A percentile compares a stretch with the other conserved stretches of the same genome.
These are phyloP conservation scores for Machimus atricapillus DNA, from an alignment of 2,888 invertebrate species.

Conservation along the genomic window DNA sequence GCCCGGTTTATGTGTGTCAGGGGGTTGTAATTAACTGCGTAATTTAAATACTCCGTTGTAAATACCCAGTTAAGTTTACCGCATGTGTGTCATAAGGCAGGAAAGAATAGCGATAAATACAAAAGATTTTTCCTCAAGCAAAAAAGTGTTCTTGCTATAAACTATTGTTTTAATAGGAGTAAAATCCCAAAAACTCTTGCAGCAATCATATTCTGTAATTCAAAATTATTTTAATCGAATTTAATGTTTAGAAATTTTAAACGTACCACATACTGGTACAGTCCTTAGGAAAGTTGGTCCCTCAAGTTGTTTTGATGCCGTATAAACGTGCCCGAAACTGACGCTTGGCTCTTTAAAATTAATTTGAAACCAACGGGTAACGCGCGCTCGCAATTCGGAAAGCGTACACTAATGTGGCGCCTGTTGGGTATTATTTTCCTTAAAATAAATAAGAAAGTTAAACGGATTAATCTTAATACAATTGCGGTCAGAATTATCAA, in stretches of 20 bases:
- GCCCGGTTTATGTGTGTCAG: too few relatives aligned
- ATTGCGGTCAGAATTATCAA: not conserved
- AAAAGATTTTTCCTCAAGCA: too few relatives aligned
- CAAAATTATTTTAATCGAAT: too few relatives aligned
- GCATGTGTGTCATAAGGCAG: too few relatives aligned
- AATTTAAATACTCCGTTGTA: too few relatives aligned
- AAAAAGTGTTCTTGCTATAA: too few relatives aligned
- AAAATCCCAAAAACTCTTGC: too few relatives aligned
- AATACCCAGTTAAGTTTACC: too few relatives aligned
- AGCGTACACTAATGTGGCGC: not conserved
- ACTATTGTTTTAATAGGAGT: too few relatives aligned
- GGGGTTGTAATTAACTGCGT: too few relatives aligned
- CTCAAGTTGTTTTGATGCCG: not conserved
- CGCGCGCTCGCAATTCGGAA: not conserved
- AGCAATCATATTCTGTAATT: too few relatives aligned
- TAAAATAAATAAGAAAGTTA: not conserved
- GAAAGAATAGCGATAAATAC: too few relatives aligned
- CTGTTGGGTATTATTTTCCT: not conserved
- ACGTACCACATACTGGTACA: not conserved
- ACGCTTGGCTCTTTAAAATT: not conserved
- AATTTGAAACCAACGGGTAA: not conserved
- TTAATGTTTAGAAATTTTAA: not conserved
- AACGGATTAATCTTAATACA: not conserved
- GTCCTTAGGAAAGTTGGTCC: not conserved
- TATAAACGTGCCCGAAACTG: not conserved